phyloP scores from a whole-genome alignment of 2,797 vertebrate genomes.

The Sorex maritimensis region DNA sequence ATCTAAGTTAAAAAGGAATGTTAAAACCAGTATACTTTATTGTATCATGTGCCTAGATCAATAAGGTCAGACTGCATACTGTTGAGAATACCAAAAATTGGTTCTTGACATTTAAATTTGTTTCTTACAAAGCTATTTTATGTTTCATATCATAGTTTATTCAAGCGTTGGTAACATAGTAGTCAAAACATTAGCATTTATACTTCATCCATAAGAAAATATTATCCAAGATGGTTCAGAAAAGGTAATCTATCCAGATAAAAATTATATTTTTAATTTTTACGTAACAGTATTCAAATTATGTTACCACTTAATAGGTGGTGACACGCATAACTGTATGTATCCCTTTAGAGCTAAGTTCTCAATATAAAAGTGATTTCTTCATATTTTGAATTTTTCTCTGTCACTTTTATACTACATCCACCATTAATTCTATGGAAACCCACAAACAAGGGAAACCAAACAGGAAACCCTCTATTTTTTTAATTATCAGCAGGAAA shows the following conservation, averaged over 20 bases:
- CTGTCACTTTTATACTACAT: slow-evolving; percentile 52
- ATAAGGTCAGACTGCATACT: background rate
- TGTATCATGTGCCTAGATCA: background rate
- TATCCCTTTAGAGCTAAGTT: slow-evolving; percentile 25
- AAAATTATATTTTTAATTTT: background rate
- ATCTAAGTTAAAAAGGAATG: background rate
- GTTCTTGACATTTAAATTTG: slow-evolving; percentile 33
- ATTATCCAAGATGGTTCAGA: background rate
- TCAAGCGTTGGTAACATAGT: background rate
- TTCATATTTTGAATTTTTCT: slow-evolving; percentile 73
- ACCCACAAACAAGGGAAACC: slow-evolving; percentile 83
- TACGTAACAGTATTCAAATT: slow-evolving; percentile 2
- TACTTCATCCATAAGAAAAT: slow-evolving; percentile 8
- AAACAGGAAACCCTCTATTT: slow-evolving; percentile 78
- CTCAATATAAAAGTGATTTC: slow-evolving; percentile 46
- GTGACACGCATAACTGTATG: background rate
- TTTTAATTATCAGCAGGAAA: slow-evolving; percentile 82
- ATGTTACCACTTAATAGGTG: slow-evolving; percentile 16
- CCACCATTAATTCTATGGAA: slow-evolving; percentile 69
- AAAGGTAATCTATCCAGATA: background rate
- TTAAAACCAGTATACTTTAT: slow-evolving; percentile 10
- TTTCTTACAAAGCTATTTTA: slow-evolving; percentile 40
- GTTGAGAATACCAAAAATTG: slow-evolving; percentile 5
- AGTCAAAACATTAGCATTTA: slow-evolving; percentile 9
- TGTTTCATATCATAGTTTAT: slow-evolving; percentile 21